These are phyloP conservation scores for Cryptocephalus primarius DNA, from an alignment of 2,888 invertebrate genomes.

Conservation along the genomic window DNA sequence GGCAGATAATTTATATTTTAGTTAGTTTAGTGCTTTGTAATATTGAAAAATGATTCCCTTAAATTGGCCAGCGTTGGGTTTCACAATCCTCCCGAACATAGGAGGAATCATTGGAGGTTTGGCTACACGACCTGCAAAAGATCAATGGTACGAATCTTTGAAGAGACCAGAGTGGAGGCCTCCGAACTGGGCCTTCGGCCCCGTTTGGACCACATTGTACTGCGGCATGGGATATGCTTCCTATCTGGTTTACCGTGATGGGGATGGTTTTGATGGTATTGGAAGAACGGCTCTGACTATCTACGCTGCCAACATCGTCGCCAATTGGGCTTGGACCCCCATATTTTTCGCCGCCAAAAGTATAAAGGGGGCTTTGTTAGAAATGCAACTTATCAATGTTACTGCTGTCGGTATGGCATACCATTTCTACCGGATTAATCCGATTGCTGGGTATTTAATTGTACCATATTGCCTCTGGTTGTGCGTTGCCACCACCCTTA, in stretches of 20 bases:
- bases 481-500: slow-evolving; percentile 56
- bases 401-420: slow-evolving; percentile 47
- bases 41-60: not conserved
- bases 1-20: no score
- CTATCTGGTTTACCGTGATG: slow-evolving; percentile 65
- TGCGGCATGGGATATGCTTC: slow-evolving; percentile 74
- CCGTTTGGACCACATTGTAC: slow-evolving; percentile 69
- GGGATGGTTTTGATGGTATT: slow-evolving; percentile 57
- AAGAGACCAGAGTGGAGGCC: slow-evolving; percentile 68
- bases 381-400: slow-evolving; percentile 47
- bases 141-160: slow-evolving; percentile 58
- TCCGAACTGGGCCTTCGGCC: slow-evolving; percentile 67
- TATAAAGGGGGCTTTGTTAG: slow-evolving; percentile 54
- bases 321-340: slow-evolving; percentile 82
- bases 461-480: slow-evolving; percentile 69
- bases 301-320: slow-evolving; percentile 61
- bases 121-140: slow-evolving; percentile 44
- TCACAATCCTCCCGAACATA: slow-evolving; percentile 48
- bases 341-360: slow-evolving; percentile 68
- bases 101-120: slow-evolving; percentile 58
- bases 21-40: not conserved
- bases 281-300: slow-evolving; percentile 56
- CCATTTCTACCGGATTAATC: slow-evolving; percentile 52
- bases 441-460: slow-evolving; percentile 54
- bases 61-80: not conserved